Conservation (phyloP, 2,888 invertebrate species). For the Cyaniris semiargus region DNA sequence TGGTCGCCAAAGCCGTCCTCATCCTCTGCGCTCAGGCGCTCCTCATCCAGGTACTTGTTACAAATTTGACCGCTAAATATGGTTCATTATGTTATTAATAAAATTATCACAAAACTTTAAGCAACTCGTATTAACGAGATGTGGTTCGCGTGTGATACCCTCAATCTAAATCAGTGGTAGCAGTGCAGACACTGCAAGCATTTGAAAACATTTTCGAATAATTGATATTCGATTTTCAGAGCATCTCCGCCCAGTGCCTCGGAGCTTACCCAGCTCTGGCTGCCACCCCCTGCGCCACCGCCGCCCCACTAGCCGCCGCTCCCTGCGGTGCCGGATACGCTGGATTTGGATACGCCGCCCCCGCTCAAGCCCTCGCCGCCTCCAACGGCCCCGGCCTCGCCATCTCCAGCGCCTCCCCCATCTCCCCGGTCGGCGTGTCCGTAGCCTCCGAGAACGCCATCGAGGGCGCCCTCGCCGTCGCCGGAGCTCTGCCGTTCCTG, state of each 20-base stretch:
- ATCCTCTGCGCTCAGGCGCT: conserved; percentile 51
- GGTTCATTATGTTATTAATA: too few species aligned
- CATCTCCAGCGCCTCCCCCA: conserved; percentile 48
- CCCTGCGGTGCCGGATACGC: conserved; percentile 24
- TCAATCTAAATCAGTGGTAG: too few species aligned
- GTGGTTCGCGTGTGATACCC: too few species aligned
- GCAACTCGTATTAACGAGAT: too few species aligned
- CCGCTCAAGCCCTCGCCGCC: conserved; percentile 34
- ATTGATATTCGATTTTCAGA: conserved; percentile 37
- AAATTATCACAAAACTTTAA: too few species aligned
- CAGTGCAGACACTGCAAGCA: neutral
- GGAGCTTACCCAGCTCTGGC: conserved; percentile 32
- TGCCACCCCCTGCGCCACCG: conserved; percentile 30
- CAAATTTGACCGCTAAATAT: neutral
- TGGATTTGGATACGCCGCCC: conserved; percentile 21
- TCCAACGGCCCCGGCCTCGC: conserved; percentile 42
- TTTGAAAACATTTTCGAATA: neutral
- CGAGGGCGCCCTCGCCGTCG: conserved; percentile 45
- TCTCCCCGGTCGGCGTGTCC: conserved; percentile 43
- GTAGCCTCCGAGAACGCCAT: conserved; percentile 48
- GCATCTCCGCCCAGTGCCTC: conserved; percentile 39
- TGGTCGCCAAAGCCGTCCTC: conserved; percentile 48
- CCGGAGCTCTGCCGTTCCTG: conserved; percentile 45
- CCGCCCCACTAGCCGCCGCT: conserved; percentile 3
- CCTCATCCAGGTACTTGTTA: conserved; percentile 36